Evolutionary conservation across 2,113 vertebrate genomes (phyloP).

Genomic region (Pseudorhombus dupliciocellatus): DNA sequence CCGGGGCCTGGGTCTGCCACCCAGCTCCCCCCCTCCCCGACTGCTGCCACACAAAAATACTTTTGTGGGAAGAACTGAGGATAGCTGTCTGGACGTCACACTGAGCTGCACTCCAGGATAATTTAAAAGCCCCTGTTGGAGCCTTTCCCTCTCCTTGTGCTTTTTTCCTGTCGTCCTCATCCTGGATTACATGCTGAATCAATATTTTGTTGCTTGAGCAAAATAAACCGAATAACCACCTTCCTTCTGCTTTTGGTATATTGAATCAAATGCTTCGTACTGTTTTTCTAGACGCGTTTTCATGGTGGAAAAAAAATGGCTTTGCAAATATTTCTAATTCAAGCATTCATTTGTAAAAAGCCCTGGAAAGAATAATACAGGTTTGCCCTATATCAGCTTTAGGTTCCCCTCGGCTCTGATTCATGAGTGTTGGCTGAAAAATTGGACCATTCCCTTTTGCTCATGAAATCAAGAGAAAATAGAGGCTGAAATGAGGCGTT

Average conservation of each 20-base stretch:
- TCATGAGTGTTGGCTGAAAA: conserved; percentile 68
- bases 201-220: conserved; percentile 75
- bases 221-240: conserved; percentile 73
- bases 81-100: conserved; percentile 85
- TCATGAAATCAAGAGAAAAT: conserved; percentile 77
- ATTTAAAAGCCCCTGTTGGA: conserved; percentile 84
- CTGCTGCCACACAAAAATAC: conserved; percentile 79
- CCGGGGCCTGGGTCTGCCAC: conserved; percentile 60
- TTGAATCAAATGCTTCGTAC: conserved; percentile 66
- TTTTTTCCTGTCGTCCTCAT: conserved; percentile 72
- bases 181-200: conserved; percentile 79
- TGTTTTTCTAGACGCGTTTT: conserved; percentile 67
- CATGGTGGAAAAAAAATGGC: conserved; percentile 48
- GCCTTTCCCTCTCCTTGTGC: conserved; percentile 69
- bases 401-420: conserved; percentile 62
- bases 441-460: conserved; percentile 67
- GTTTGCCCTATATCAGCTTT: conserved; percentile 69
- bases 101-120: conserved; percentile 80
- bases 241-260: conserved; percentile 68
- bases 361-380: conserved; percentile 80
- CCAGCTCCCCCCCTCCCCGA: conserved; percentile 60
- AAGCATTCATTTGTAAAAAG: conserved; percentile 80
- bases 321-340: conserved; percentile 79
- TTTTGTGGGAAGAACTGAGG: conserved; percentile 82
- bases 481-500: conserved; percentile 71